phyloP scores from a whole-genome alignment of 1,140 invertebrate species.

The Platorchestia sp. region DNA sequence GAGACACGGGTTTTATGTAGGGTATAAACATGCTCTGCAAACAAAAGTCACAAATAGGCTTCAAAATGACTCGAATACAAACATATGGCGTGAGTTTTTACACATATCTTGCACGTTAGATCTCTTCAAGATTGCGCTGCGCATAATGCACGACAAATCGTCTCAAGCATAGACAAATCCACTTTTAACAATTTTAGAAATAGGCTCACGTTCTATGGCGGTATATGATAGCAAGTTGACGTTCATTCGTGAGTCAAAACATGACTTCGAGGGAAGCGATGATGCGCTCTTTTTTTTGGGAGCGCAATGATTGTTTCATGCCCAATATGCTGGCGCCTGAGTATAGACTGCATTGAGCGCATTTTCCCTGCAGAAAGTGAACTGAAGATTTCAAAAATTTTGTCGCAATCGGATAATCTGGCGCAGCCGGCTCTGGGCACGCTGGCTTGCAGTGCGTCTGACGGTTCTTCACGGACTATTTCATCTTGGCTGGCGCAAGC shows the following conservation, averaged over 20 bases:
- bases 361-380: not conserved
- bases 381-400: slow-evolving; percentile 9
- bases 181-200: not conserved
- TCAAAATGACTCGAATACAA: not conserved
- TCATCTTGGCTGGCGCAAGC: slow-evolving; percentile 51
- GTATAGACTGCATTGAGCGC: not conserved
- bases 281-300: not conserved
- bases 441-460: not conserved
- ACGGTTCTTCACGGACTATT: slow-evolving; percentile 43
- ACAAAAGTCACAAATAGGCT: not conserved
- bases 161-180: not conserved
- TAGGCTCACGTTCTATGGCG: not conserved
- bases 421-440: not conserved
- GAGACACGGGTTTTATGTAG: not conserved
- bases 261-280: not conserved
- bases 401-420: slow-evolving; percentile 30
- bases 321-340: not conserved
- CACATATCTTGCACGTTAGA: not conserved
- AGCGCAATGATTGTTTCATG: not conserved
- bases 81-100: not conserved
- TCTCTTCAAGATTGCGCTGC: not conserved
- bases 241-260: not conserved
- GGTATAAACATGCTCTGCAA: slow-evolving; percentile 4
- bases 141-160: not conserved
- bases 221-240: not conserved